A percentile compares a stretch with the other conserved stretches of the same genome.
phyloP scores from a whole-genome alignment of 2,113 vertebrate species.

The Stigmatopora nigra region DNA sequence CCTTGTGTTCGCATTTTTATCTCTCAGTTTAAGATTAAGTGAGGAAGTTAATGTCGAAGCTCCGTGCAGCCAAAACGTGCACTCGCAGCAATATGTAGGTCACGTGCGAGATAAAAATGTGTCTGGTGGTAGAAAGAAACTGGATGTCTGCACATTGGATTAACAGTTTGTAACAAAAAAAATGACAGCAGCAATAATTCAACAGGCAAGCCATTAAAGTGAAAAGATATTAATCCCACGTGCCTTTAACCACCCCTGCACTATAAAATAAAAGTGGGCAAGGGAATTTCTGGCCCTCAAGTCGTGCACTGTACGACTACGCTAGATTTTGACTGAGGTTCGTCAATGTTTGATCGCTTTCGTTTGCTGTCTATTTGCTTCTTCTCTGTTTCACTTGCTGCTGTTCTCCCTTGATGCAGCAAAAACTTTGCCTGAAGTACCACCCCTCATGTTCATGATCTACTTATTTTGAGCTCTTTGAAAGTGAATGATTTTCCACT shows the following conservation, averaged over 20 bases:
- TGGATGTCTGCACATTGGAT: constrained; percentile 3
- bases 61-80: not conserved
- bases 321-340: constrained; percentile 10
- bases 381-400: constrained; percentile 46
- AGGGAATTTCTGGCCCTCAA: not conserved
- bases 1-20: constrained; percentile 7
- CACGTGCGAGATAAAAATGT: constrained; percentile 5
- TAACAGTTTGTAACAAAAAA: constrained; percentile 1
- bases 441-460: constrained; percentile 66
- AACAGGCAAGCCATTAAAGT: not conserved
- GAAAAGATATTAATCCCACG: not conserved
- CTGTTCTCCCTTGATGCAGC: constrained; percentile 52
- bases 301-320: not conserved
- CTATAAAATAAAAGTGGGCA: not conserved
- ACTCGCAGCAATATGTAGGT: not conserved
- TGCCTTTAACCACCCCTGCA: not conserved
- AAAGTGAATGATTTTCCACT: constrained; percentile 73
- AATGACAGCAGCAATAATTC: not conserved
- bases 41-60: not conserved
- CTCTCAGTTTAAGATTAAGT: constrained; percentile 4
- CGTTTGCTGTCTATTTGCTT: constrained; percentile 28
- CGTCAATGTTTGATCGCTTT: constrained; percentile 44
- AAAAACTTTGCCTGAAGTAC: constrained; percentile 44
- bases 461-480: constrained; percentile 68
- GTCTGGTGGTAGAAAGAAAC: not conserved